These are phyloP conservation scores for Cossypha heuglini DNA, from an alignment of 2,797 vertebrate species.

Conservation along the genomic window DNA sequence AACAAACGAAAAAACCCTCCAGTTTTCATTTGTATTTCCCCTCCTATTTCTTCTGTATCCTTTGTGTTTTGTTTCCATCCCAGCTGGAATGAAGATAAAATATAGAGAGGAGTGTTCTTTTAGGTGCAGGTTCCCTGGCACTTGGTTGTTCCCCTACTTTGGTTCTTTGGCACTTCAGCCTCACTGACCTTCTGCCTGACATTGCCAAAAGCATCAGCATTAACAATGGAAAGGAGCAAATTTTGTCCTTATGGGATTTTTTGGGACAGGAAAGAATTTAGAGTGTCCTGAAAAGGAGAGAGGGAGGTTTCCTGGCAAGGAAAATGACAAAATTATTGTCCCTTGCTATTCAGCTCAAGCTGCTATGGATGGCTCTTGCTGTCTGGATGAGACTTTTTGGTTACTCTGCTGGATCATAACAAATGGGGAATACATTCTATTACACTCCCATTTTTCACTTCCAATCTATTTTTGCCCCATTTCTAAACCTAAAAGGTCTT, in stretches of 20 bases:
- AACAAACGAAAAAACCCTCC: fast-evolving
- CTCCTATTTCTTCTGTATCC: not conserved
- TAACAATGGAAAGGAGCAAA: not conserved
- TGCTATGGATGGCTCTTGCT: not conserved
- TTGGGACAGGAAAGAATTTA: not conserved
- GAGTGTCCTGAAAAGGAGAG: not conserved
- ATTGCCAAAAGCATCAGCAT: not conserved
- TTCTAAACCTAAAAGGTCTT: not conserved
- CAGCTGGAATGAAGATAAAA: not conserved
- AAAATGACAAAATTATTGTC: not conserved
- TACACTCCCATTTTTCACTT: not conserved
- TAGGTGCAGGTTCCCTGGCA: not conserved
- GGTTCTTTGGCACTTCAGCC: not conserved
- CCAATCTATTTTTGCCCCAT: not conserved
- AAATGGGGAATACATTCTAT: not conserved
- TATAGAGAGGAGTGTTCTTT: not conserved
- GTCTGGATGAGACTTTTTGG: not conserved
- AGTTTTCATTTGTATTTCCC: not conserved
- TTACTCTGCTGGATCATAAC: not conserved
- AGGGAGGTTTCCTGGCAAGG: not conserved
- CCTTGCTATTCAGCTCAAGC: not conserved
- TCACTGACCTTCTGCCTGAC: not conserved
- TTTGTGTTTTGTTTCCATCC: not conserved
- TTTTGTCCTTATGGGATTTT: not conserved
- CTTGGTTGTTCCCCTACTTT: not conserved